Percentiles rank a stretch among this genome's conserved stretches.
phyloP scores from a whole-genome alignment of 2,888 invertebrate genomes.

The Synergus itoensis region DNA sequence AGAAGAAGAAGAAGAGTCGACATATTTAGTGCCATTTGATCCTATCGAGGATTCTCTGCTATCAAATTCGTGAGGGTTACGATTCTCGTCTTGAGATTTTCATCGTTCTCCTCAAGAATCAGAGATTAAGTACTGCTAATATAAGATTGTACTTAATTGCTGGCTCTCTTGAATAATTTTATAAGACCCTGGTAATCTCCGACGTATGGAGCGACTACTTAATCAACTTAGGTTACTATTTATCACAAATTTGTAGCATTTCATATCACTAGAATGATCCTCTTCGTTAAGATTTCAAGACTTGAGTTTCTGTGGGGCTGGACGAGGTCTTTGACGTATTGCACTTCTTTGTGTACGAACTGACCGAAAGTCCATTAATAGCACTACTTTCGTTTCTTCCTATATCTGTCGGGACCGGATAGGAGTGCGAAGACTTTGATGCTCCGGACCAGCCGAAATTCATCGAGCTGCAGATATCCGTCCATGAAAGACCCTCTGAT shows the following conservation, averaged over 20 bases:
- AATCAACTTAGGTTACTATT: conserved; percentile 37
- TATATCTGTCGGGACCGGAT: conserved; percentile 25
- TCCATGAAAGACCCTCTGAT: conserved; percentile 40
- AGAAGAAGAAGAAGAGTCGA: neutral
- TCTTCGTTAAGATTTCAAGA: neutral
- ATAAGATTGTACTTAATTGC: neutral
- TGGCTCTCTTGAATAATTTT: neutral
- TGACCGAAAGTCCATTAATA: conserved; percentile 33
- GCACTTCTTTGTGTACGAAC: conserved; percentile 12
- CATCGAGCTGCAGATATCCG: conserved; percentile 40
- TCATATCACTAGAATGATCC: conserved; percentile 35
- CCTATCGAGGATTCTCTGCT: neutral
- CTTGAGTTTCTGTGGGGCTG: neutral
- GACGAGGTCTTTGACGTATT: conserved; percentile 3
- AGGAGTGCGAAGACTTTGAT: conserved; percentile 30
- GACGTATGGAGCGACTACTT: conserved; percentile 3
- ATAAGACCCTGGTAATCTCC: conserved; percentile 2
- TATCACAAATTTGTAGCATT: conserved; percentile 39
- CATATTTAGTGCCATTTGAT: conserved; percentile 23
- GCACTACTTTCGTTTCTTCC: conserved; percentile 26
- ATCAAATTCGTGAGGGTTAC: neutral
- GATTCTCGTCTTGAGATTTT: conserved; percentile 10
- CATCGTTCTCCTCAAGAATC: neutral
- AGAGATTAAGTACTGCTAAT: conserved; percentile 6
- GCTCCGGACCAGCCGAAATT: conserved; percentile 38